Evolutionary conservation across 2,113 vertebrate genomes (phyloP), one percentile per base, ranked within the genome.

Genomic region (Illadopsis cleaveri): DNA sequence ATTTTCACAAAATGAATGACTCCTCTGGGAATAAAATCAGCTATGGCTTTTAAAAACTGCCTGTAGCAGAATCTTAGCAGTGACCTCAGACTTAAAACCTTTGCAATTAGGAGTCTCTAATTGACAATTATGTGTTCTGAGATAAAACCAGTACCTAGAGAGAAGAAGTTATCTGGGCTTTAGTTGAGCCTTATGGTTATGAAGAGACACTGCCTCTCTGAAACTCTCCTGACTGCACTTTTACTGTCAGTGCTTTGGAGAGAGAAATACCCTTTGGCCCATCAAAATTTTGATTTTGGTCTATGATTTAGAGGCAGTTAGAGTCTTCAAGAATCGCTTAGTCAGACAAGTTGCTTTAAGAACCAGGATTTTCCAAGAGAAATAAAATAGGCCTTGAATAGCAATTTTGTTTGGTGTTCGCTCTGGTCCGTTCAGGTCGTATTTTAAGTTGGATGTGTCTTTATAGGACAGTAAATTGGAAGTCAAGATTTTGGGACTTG

Each of bases 41-140:
- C 71, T 57, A n/a, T 17, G 37, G 65, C 48, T 90, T 95, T 94
- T 60, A 42, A 71, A 87, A 90, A 89, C 69, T 40, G 60, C 30
- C 57, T 72, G 65, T 82, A 53, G 25, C 42, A 69, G 82, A 93
- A 94, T 90, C 85, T 80, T 80, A 86, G 57, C 65, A 61, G 58
- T 86, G 86, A 94, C 89, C 83, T 93, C 66, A 80, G 86, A 40
- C 45, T 93, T 91, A 47, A 93, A 95, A 86, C 40, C 53, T 73
- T 82, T 42, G 72, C 86, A 92, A 2, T 90, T 94, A 93, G 0
- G 2, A 77, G 62, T 90, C 27, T 1, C 70, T 95, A 96, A 93
- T 42, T 92, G 68, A 70, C 50, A 88, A 10, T 86, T 93, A 88
- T n/a, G 19, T 89, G 61, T 95, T 83, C 62, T 93, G 81, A 73